Base-by-base conservation (phyloP, 2,888 invertebrate genomes). In the Leptarthrus brevirostris region DNA sequence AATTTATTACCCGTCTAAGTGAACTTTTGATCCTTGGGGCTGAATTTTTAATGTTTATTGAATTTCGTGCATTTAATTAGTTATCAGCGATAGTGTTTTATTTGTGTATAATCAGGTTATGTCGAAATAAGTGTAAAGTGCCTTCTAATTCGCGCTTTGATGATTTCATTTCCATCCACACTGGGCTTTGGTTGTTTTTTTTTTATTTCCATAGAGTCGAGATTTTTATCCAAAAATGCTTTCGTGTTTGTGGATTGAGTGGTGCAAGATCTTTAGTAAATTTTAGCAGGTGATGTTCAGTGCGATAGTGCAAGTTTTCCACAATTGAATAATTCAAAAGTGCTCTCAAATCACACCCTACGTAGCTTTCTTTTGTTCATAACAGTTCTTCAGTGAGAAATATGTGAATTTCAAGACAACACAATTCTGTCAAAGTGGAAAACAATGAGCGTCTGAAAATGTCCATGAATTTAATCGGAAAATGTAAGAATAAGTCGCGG, bases 91-190 rank as follows among this genome's bases (percentile, higher is more conserved):
- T 16, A 44, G 49, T 52, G 70, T 54, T 54, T 54, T 69, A n/a
- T n/a, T n/a, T 30, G 22, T 70, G 49, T 53, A 36, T n/a, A 20
- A 20, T 8, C 20, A 58, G 36, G 10, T 36, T n/a, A 18, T 61
- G 18, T 1, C 61, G 61, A 34, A 30, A 61, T 40, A 20, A 61
- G 61, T 61, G 61, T 61, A 40, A 61, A 61, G 61, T 61, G 61
- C 70, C 53, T 53, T 40, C 30, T 30, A 53, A 70, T 70, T 54
- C 70, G 53, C 53, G 70, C 53, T 70, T 70, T 70, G 70, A 70
- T 70, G 70, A 49, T 52, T 70, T 70, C 70, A 52, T 70, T 70
- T 52, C 70, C 52, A 30, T 69, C n/a, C 40, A 14, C 16, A 22
- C 40, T 44, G 36, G 24, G 44, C 40, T 26, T 4, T 58, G 24